These are phyloP conservation scores for Lithophane ornitopus DNA, from an alignment of 2,888 invertebrate genomes.

Conservation along the genomic window DNA sequence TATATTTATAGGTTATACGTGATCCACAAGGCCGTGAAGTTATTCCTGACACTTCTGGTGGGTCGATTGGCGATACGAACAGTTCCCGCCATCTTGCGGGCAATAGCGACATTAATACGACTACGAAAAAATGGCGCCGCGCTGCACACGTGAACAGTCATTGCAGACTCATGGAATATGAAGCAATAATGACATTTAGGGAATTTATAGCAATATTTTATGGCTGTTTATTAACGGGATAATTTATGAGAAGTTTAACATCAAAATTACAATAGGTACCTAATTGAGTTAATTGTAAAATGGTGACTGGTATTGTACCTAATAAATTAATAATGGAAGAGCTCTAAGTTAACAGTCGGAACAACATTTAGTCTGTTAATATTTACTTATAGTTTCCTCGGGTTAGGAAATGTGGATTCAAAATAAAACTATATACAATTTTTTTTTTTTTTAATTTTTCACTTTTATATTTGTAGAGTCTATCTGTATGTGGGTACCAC, in stretches of 20 bases:
- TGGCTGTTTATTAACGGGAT: not conserved
- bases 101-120: slow-evolving; percentile 33
- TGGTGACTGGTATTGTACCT: slow-evolving; percentile 30
- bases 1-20: slow-evolving; percentile 40
- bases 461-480: too few species aligned
- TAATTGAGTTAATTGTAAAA: not conserved
- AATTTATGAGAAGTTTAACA: not conserved
- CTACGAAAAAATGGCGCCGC: slow-evolving; percentile 1
- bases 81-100: slow-evolving; percentile 53
- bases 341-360: not conserved
- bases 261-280: slow-evolving; percentile 27
- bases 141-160: not conserved
- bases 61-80: slow-evolving; percentile 38
- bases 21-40: slow-evolving; percentile 36
- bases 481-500: too few species aligned
- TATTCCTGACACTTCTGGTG: slow-evolving; percentile 21
- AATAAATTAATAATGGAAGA: not conserved
- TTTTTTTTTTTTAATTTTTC: too few species aligned
- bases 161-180: not conserved
- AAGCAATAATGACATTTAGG: not conserved
- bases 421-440: not conserved
- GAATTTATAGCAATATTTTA: not conserved
- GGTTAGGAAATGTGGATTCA: not conserved
- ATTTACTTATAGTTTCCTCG: not conserved
- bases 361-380: too few species aligned